Percentiles rank a stretch among this genome's conserved stretches.
phyloP scores from a whole-genome alignment of 2,113 vertebrate species.

The Prochilodus magdalenae region DNA sequence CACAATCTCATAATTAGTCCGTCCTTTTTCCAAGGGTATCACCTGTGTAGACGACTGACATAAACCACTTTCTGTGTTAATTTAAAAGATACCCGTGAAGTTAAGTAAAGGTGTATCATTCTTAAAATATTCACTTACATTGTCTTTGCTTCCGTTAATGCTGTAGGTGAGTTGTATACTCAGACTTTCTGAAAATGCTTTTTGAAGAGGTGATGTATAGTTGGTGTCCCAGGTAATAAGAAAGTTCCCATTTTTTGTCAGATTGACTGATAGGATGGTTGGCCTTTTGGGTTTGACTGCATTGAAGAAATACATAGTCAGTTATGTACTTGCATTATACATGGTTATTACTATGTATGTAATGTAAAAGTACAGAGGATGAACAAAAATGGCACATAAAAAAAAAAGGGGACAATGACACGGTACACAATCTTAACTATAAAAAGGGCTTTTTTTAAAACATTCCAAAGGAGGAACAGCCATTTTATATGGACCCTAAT shows the following conservation, averaged over 20 bases:
- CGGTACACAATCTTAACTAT: too few relatives aligned
- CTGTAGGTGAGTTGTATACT: slow-evolving; percentile 50
- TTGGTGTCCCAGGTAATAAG: slow-evolving; percentile 55
- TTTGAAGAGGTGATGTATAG: rapidly evolving
- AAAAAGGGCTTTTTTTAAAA: too few relatives aligned
- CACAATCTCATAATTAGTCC: slow-evolving; percentile 40
- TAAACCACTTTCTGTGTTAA: background rate
- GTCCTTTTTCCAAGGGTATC: background rate
- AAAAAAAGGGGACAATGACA: background rate
- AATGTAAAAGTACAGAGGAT: background rate
- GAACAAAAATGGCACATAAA: background rate
- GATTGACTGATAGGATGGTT: slow-evolving; percentile 35
- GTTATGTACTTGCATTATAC: background rate
- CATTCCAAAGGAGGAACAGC: too few relatives aligned
- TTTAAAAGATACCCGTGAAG: background rate
- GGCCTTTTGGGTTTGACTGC: slow-evolving; percentile 72
- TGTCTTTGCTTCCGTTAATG: slow-evolving; percentile 48
- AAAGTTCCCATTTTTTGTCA: slow-evolving; percentile 52
- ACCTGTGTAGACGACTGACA: slow-evolving; percentile 16
- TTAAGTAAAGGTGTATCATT: background rate
- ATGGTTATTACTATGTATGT: background rate
- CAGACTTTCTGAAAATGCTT: rapidly evolving
- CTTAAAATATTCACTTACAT: slow-evolving; percentile 44
- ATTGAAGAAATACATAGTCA: slow-evolving; percentile 1
- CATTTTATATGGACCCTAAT: too few relatives aligned